Conservation (phyloP, 1,140 invertebrate species). For the Archivesica marissinica region DNA sequence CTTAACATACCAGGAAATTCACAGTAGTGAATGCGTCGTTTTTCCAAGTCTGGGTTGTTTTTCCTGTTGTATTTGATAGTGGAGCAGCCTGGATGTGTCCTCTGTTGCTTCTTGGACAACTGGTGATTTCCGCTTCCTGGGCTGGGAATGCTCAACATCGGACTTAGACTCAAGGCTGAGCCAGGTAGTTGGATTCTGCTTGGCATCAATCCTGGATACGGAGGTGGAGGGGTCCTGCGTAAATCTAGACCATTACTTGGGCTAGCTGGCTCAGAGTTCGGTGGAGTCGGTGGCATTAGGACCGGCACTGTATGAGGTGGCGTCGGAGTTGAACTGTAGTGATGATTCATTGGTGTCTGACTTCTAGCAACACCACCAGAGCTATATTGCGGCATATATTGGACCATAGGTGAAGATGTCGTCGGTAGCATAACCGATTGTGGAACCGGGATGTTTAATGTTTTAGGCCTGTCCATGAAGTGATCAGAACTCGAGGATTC, state of each 20-base stretch:
- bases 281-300: slow-evolving; percentile 79
- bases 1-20: slow-evolving; percentile 94
- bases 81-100: slow-evolving; percentile 83
- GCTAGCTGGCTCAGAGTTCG: slow-evolving; percentile 80
- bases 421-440: slow-evolving; percentile 63
- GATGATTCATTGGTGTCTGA: slow-evolving; percentile 40
- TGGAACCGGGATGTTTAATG: slow-evolving; percentile 63
- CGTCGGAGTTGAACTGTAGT: slow-evolving; percentile 56
- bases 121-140: slow-evolving; percentile 18
- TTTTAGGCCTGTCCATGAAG: slow-evolving; percentile 62
- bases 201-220: slow-evolving; percentile 75
- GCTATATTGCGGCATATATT: slow-evolving; percentile 66
- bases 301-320: slow-evolving; percentile 76
- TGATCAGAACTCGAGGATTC: slow-evolving; percentile 29
- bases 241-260: slow-evolving; percentile 73
- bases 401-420: slow-evolving; percentile 55
- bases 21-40: slow-evolving; percentile 96
- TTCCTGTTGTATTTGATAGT: slow-evolving; percentile 91
- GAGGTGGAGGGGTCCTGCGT: slow-evolving; percentile 79
- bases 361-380: slow-evolving; percentile 60
- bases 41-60: slow-evolving; percentile 98
- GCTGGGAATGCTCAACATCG: slow-evolving; percentile 63
- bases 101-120: slow-evolving; percentile 69
- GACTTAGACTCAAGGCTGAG: slow-evolving; percentile 57
- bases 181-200: slow-evolving; percentile 61